These are phyloP conservation scores for Morpho achilles DNA, from an alignment of 2,888 invertebrate genomes.

Conservation along the genomic window DNA sequence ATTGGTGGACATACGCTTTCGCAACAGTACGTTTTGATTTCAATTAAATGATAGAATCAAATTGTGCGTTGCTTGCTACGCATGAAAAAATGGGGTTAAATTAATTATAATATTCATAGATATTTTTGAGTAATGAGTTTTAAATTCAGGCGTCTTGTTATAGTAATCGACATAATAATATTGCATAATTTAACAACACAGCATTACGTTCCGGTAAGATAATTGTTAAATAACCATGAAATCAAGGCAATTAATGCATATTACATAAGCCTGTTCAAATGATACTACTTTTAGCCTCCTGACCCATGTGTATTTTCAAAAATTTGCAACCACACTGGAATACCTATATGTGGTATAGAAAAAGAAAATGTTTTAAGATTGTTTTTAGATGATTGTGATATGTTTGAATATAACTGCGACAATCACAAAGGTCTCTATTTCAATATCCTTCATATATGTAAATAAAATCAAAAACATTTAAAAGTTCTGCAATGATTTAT, in stretches of 20 bases:
- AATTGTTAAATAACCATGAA: background rate
- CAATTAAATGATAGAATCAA: too few relatives aligned
- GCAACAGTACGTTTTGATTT: too few relatives aligned
- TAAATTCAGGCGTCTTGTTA: background rate
- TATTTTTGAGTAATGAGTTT: background rate
- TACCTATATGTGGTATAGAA: constrained; percentile 43
- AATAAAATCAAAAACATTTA: background rate
- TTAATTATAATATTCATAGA: too few relatives aligned
- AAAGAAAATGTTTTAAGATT: constrained; percentile 27
- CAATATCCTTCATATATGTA: background rate
- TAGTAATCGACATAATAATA: constrained; percentile 1
- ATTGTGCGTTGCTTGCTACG: background rate
- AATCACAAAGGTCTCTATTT: constrained; percentile 34
- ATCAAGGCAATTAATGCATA: background rate
- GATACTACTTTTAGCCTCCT: constrained; percentile 33
- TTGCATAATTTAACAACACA: constrained; percentile 22
- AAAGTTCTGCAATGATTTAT: background rate
- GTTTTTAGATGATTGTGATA: constrained; percentile 56
- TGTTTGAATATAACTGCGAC: constrained; percentile 57
- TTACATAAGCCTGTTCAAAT: background rate
- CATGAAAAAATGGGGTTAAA: background rate
- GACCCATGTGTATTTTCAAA: constrained; percentile 40
- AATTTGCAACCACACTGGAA: constrained; percentile 52
- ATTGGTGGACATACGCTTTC: too few relatives aligned
- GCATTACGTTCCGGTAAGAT: constrained; percentile 40